Base-by-base conservation (phyloP, 2,888 invertebrate species). In the Cerastis leucographa region DNA sequence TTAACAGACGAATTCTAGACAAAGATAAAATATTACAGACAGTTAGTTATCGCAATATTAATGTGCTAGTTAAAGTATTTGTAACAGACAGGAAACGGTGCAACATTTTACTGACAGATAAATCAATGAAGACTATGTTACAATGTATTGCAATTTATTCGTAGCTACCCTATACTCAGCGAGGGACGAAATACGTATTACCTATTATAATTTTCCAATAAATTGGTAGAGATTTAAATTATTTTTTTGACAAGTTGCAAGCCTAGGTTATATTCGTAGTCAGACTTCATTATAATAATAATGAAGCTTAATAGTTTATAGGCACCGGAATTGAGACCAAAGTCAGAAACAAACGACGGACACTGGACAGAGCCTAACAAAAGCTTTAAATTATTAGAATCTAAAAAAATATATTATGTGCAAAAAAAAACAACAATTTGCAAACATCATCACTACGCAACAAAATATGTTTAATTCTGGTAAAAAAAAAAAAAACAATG, bases 1-100 rank as follows among this genome's bases (percentile, higher is more conserved):
- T 19, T 7, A 54, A 42, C 51, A n/a, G 35, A 44, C 35, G 35
- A 14, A 42, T 62, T 29, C 40, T 44, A 65, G 22, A 81, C 51
- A 66, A 56, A 9, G n/a, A 62, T 29, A 17, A 29, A 76, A 44
- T 76, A 76, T 56, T 40, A 40, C 29, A 29, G 25, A 81, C 80
- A 69, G 19, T 14, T 44, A 44, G 35, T 59, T 81, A 80, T 76
- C 65, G 17, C 44, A 65, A 46, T 70, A 76, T 82, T 70, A 59
- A 76, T 70, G 77, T 3, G 70, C 22, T 40, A 82, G 29, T 82
- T 70, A 82, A 82, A 76, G 44, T 76, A 81, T 81, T 81, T 51
- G 14, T n/a, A 17, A 22, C 17, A 11, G 49, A 35, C 70, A 65
- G 70, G 64, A 80, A 65, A 59, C 64, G 19, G n/a, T 19, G 29